Conservation (phyloP, 1,140 invertebrate species). For the Drosophila rhopaloa region DNA sequence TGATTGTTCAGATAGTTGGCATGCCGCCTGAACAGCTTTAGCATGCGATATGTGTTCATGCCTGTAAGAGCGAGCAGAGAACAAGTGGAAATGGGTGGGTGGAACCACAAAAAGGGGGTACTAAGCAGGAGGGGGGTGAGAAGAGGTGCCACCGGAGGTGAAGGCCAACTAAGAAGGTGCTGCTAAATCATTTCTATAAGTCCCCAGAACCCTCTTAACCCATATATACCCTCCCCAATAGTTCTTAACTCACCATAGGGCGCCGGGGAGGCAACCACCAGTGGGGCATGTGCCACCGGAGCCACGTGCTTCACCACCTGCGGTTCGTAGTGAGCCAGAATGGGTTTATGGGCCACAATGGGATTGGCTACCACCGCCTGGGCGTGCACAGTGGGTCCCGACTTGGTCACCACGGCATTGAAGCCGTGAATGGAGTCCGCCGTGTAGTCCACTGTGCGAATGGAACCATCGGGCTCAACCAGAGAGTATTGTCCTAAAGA, state of each 20-base stretch:
- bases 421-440: conserved; percentile 87
- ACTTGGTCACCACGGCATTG: conserved; percentile 87
- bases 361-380: conserved; percentile 77
- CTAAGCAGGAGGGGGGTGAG: conserved; percentile 15
- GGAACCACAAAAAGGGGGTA: conserved; percentile 8
- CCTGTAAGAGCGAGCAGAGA: conserved; percentile 70
- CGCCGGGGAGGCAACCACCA: conserved; percentile 81
- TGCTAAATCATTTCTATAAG: conserved; percentile 7
- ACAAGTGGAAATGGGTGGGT: conserved; percentile 40
- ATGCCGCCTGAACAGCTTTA: conserved; percentile 80
- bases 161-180: conserved; percentile 35
- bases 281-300: conserved; percentile 61
- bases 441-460: conserved; percentile 88
- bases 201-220: neutral
- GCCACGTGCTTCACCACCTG: conserved; percentile 72
- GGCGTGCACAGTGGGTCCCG: conserved; percentile 85
- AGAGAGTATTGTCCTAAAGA: conserved; percentile 87
- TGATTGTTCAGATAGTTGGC: conserved; percentile 83
- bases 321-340: conserved; percentile 65
- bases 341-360: conserved; percentile 73
- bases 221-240: neutral
- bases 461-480: conserved; percentile 89
- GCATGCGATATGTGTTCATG: conserved; percentile 84
- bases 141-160: conserved; percentile 38
- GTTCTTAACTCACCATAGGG: conserved; percentile 84